Base-by-base conservation (phyloP, 2,113 vertebrate genomes). In the Balaenoptera acutorostrata region DNA sequence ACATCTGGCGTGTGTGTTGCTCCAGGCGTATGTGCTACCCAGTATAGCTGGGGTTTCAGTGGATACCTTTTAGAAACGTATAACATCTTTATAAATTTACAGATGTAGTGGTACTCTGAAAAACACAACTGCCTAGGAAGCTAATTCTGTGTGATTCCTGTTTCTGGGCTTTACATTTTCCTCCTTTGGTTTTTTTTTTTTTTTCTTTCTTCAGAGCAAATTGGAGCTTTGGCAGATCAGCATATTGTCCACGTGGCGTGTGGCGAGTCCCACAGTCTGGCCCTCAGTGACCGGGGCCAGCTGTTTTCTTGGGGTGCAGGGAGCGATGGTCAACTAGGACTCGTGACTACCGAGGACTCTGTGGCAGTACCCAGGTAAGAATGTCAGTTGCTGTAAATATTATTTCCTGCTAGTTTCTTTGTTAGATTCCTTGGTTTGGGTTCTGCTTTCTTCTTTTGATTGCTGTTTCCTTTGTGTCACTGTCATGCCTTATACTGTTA, bases 221-320 rank as follows among this genome's bases (percentile, higher is more conserved):
- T 99, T 0, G 98, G 98, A 75, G 99, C 99, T 29, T 98, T 99
- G 98, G 99, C 99, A 0, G 99, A 99, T 69, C 99, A 99, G 98
- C 99, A 99, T 96, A 99, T 99, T 1, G 97, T 99, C 13, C 99
- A 98, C 0, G 99, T 99, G 95, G 99, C 99, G 0, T 99, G 99
- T 15, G 99, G 99, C 29, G 98, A 98, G 96, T 99, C 99, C 11
- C 99, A 99, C 97, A 99, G 98, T 0, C 95, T 99, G 98, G 99
- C 99, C 0, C 98, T 99, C 90, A 99, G 99, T 0, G 99, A 99
- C 97, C 99, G 99, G 96, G 99, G 99, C 80, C 99, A 99, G 90
- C 99, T 99, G 91, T 99, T 99, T 97, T 99, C 99, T 49, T 99
- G 99, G 99, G 99, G 99, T 0, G 99, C 99, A 0, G 99, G 99